Conservation (phyloP, 2,797 vertebrate genomes). For the Pitangus sulphuratus region DNA sequence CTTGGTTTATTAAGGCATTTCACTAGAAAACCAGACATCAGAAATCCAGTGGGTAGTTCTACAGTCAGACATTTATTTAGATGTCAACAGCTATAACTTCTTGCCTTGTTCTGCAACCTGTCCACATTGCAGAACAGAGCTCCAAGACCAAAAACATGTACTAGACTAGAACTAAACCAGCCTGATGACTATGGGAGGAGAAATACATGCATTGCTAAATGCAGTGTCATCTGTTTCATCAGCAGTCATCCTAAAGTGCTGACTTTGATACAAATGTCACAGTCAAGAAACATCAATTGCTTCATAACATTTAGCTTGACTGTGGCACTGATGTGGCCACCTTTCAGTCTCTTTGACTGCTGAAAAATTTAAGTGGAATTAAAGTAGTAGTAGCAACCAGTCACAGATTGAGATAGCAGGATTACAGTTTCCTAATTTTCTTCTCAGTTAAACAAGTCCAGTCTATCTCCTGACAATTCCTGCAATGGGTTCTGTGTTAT, state of each 20-base stretch:
- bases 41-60: neutral
- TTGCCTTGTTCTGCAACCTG: neutral
- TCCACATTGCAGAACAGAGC: neutral
- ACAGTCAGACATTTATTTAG: neutral
- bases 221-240: neutral
- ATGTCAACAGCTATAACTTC: neutral
- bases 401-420: neutral
- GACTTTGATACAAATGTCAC: neutral
- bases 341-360: neutral
- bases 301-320: neutral
- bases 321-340: neutral
- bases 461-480: neutral
- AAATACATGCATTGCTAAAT: neutral
- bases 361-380: constrained; percentile 14
- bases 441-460: neutral
- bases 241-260: neutral
- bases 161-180: neutral
- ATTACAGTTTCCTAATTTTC: neutral
- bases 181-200: neutral
- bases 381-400: neutral
- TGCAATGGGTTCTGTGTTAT: neutral
- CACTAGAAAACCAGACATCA: neutral
- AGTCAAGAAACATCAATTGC: neutral
- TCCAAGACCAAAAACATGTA: fast-evolving
- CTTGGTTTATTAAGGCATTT: neutral